Base-by-base conservation (phyloP, 1,140 invertebrate species). In the Drosophila truncata region DNA sequence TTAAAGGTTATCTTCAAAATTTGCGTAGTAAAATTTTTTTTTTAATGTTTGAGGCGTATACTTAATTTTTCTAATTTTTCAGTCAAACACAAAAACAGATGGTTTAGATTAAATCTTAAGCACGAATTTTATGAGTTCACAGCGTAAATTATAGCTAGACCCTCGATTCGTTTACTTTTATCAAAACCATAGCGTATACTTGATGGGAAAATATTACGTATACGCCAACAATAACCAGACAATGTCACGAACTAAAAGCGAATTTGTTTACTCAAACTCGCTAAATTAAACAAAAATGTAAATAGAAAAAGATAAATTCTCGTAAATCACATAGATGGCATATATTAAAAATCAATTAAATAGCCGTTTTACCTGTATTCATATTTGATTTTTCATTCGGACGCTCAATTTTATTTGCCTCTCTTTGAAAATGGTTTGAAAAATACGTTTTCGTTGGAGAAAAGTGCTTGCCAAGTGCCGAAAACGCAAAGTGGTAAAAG, bases 341-440 rank as follows among this genome's bases (percentile, higher is more conserved):
- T 2, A n/a, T 29, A 18, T 5, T 0, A 20, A 33, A 1, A 1
- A 4, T 0, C 2, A 7, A 44, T 62, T 10, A 6, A 37, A 14
- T 18, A 47, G 4, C 10, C 50, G 13, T 29, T 65, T 49, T 88
- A 88, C 85, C 85, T 90, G 85, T 85, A 88, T 90, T 90, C 85
- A 88, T 90, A 84, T 85, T 88, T 88, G 74, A 79, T 73, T 78
- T 79, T 82, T 90, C 81, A 87, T 88, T 85, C 70, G 70, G 54
- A 33, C 69, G 66, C 62, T 27, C 74, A 69, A 78, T 67, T 58
- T 58, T 66, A 78, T 79, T 71, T 71, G 63, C 63, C 80, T 67
- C 72, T 88, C 62, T 80, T 78, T 46, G 71, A 59, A 62, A 62
- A 52, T 60, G 31, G 35, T 41, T 58, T 62, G 20, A 25, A 33